Evolutionary conservation across 2,888 invertebrate species (phyloP), one percentile per base, ranked within the genome.

Genomic region (Antheraea yamamai): DNA sequence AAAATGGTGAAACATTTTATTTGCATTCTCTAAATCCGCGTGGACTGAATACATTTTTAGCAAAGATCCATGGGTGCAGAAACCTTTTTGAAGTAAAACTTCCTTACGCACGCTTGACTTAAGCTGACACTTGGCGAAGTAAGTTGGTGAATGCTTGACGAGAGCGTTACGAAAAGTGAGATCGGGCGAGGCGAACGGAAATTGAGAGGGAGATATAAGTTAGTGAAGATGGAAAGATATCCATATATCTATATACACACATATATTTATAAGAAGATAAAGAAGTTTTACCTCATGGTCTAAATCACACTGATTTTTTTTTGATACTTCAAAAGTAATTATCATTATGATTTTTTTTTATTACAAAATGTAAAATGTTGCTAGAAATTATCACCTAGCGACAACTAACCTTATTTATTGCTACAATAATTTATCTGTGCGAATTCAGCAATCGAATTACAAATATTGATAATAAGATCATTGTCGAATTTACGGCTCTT

Each of bases 381-480:
- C 23, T 61, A 61, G 61, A 61, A 61, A 61, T 61, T n/a, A 23
- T 23, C 12, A 23, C 61, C 23, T 61, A 61, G n/a, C n/a, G 23
- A 66, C 47, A 10, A 47, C 14, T 30, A 66, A 30, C 26, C 6
- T 66, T 30, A 30, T 66, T 30, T 30, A 66, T 30, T 0, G 6
- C 30, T 66, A 66, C 30, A 61, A 61, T 30, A 66, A 30, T 66
- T 16, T 30, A 14, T 66, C 26, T 66, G 26, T 66, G 64, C 64
- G 64, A 66, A 66, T 66, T 66, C 61, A 61, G 61, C 61, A 61
- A 61, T 61, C 61, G 61, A 61, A 61, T 12, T 61, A 23, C 23
- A 23, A 61, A n/a, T 23, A 23, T 66, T 16, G 18, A 16, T 6
- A 66, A 66, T 66, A 66, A 16, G 30, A 30, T 30, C 16, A 66